Evolutionary conservation across 2,888 invertebrate genomes (phyloP), one percentile per base, ranked within the genome.

Genomic region (Luperina testacea): DNA sequence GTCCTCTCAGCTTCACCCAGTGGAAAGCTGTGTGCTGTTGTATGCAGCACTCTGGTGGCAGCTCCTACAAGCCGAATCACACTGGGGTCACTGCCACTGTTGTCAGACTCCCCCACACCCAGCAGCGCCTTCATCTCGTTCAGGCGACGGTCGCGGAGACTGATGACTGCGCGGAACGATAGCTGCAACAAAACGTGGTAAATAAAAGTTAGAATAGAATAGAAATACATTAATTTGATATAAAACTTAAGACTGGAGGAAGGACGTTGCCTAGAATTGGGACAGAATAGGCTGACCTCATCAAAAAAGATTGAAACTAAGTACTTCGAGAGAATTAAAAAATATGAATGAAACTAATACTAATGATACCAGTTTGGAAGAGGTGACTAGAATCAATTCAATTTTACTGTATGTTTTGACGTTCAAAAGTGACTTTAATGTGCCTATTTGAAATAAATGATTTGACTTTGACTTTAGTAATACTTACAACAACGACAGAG

Each of bases 401-500:
- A 32, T 32, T 32, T 32, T 32, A 32, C 32, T 32, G 32, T 32
- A 32, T 1, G 32, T 32, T 32, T 32, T 32, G 32, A 32, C 32
- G 32, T 32, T 32, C 32, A 32, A 32, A 32, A 32, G 32, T 32
- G 32, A 32, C 32, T 32, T 32, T 32, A 32, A 32, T 32, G 32
- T 32, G 32, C 32, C 32, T 32, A 32, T 32, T 32, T 32, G 32
- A 32, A 32, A 32, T 32, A 32, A 32, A 32, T 32, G 32, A 32
- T 32, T 32, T 32, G 32, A 32, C 32, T 1, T 32, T 32, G 32
- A 32, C 32, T 32, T 32, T 32, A 32, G 48, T 48, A 63, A 32
- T 89, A 97, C 98, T 98, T 96, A 99, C 99, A 96, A 99, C 99
- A 89, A 99, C 98, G 80, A 99, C 98, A 80, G 99, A 99, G 97